These are phyloP conservation scores for Acrocyrtus sp. DNA, from an alignment of 2,888 invertebrate species.

Conservation along the genomic window DNA sequence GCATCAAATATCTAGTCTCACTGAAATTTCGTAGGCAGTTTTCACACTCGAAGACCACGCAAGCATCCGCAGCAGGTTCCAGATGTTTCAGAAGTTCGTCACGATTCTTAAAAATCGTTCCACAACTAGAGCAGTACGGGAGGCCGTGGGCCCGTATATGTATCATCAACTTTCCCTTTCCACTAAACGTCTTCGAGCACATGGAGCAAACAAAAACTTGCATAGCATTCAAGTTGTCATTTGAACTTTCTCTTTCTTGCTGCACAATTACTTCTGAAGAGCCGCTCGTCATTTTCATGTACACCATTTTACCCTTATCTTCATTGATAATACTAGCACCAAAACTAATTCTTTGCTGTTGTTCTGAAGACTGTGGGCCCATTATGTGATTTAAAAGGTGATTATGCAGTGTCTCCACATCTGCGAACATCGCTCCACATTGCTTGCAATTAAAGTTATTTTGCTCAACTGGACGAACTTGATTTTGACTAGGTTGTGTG, in stretches of 20 bases:
- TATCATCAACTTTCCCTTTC: neutral
- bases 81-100: slow-evolving; percentile 15
- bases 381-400: slow-evolving; percentile 26
- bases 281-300: neutral
- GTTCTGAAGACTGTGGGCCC: neutral
- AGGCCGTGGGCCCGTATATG: slow-evolving; percentile 5
- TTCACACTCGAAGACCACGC: slow-evolving; percentile 20
- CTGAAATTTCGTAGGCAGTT: slow-evolving; percentile 19
- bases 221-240: neutral
- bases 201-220: slow-evolving; percentile 26
- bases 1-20: neutral
- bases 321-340: no score
- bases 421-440: slow-evolving; percentile 10
- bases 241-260: neutral
- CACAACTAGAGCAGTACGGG: slow-evolving; percentile 14
- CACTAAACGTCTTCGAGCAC: slow-evolving; percentile 9
- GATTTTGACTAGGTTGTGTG: neutral
- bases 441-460: slow-evolving; percentile 8
- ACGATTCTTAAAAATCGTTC: neutral
- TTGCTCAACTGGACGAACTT: neutral
- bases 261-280: neutral
- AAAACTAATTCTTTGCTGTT: no score
- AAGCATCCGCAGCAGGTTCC: neutral
- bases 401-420: slow-evolving; percentile 14
- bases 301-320: neutral